Percentiles rank a stretch among this genome's conserved stretches.
Conservation (phyloP, 2,797 vertebrate species). For the Eulemur coronatus region DNA sequence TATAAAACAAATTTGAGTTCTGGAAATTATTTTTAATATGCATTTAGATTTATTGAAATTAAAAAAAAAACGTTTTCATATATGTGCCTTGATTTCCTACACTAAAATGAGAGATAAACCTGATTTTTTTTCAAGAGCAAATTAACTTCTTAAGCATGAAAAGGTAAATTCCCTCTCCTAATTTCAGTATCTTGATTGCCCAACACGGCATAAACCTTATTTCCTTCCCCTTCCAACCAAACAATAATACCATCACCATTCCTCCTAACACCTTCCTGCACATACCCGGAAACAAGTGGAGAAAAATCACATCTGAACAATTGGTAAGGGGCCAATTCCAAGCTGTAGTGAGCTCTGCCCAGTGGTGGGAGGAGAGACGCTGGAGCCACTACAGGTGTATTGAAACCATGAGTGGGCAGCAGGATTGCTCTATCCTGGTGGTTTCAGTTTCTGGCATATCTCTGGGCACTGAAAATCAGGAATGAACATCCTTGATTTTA, state of each 20-base stretch:
- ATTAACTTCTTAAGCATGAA: background rate
- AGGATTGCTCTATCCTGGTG: background rate
- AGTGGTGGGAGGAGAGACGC: background rate
- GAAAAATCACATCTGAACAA: background rate
- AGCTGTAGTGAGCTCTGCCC: background rate
- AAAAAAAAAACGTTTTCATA: background rate
- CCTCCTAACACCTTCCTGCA: background rate
- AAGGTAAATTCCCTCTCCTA: background rate
- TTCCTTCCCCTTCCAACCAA: background rate
- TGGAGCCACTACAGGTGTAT: background rate
- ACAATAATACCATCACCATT: background rate
- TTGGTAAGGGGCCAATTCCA: background rate
- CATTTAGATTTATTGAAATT: background rate
- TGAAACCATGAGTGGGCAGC: background rate
- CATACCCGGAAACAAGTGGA: background rate
- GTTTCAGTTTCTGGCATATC: background rate
- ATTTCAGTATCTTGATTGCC: background rate
- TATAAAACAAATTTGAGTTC: background rate
- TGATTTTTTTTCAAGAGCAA: background rate
- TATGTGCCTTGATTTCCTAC: background rate
- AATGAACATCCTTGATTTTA: background rate
- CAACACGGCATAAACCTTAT: background rate
- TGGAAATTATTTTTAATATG: conserved; percentile 11
- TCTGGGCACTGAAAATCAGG: background rate
- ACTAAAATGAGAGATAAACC: background rate